These are phyloP conservation scores for Proisotoma minuta DNA, from an alignment of 2,888 invertebrate genomes.

Conservation along the genomic window DNA sequence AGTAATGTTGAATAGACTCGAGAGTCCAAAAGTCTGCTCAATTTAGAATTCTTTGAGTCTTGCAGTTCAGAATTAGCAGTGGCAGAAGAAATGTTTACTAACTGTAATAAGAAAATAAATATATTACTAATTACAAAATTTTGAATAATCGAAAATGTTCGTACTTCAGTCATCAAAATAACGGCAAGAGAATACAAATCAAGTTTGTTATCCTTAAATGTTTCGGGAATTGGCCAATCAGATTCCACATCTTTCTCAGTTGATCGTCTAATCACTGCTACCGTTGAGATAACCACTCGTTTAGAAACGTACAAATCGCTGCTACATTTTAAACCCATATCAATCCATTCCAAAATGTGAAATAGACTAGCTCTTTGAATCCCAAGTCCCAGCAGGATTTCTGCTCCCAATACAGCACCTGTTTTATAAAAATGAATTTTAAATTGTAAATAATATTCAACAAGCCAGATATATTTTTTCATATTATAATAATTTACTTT, in stretches of 20 bases:
- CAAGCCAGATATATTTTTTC: no score
- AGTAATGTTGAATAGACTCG: not conserved
- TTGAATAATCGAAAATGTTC: not conserved
- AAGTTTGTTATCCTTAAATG: slow-evolving; percentile 48
- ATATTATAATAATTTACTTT: slow-evolving; percentile 49
- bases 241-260: slow-evolving; percentile 28
- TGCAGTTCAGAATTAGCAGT: slow-evolving; percentile 4
- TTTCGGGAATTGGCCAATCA: slow-evolving; percentile 41
- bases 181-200: slow-evolving; percentile 56
- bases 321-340: slow-evolving; percentile 56
- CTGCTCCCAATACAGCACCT: slow-evolving; percentile 52
- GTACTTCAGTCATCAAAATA: slow-evolving; percentile 55
- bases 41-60: not conserved
- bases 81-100: slow-evolving; percentile 25
- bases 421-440: slow-evolving; percentile 6
- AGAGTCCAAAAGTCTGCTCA: not conserved
- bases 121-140: not conserved
- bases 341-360: slow-evolving; percentile 61
- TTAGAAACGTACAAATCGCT: slow-evolving; percentile 35
- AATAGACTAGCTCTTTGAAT: slow-evolving; percentile 60
- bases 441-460: not conserved
- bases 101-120: slow-evolving; percentile 16
- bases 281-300: slow-evolving; percentile 32
- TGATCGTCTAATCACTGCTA: slow-evolving; percentile 34
- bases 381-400: slow-evolving; percentile 58